phyloP scores from a whole-genome alignment of 2,113 vertebrate species.

The Mohoua ochrocephala region DNA sequence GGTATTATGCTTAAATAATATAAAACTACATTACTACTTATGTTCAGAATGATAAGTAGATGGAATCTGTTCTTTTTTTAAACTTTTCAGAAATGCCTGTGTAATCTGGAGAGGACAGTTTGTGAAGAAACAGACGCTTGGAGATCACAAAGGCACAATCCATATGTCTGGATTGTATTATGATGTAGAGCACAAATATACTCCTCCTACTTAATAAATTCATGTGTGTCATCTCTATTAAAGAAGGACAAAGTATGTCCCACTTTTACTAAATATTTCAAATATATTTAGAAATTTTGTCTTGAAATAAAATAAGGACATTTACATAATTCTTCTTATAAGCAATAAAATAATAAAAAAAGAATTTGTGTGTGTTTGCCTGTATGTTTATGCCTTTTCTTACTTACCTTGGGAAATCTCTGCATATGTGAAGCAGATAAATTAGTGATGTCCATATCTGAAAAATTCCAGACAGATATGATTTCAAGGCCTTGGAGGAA shows the following conservation, averaged over 20 bases:
- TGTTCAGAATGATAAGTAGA: not conserved
- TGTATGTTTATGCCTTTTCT: not conserved
- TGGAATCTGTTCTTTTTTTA: not conserved
- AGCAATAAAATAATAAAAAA: slow-evolving; percentile 7
- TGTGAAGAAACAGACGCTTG: not conserved
- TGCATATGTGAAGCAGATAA: slow-evolving; percentile 54
- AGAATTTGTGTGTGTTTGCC: not conserved
- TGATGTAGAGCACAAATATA: not conserved
- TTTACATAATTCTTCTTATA: not conserved
- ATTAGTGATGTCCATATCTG: slow-evolving; percentile 1
- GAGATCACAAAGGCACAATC: not conserved
- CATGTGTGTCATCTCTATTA: not conserved
- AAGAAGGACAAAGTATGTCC: not conserved
- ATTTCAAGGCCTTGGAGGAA: slow-evolving; percentile 46
- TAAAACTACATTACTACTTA: not conserved
- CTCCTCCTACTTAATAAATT: slow-evolving; percentile 7
- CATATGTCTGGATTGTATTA: not conserved
- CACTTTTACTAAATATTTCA: slow-evolving; percentile 24
- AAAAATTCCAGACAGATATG: slow-evolving; percentile 40
- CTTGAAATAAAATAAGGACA: slow-evolving; percentile 10
- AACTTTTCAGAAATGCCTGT: not conserved
- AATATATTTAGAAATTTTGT: slow-evolving; percentile 1
- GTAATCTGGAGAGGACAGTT: not conserved
- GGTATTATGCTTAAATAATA: not conserved
- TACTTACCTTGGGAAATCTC: not conserved